Evolutionary conservation across 2,888 invertebrate species (phyloP), one percentile per base, ranked within the genome.

Genomic region (Fissipunctia ypsillon): DNA sequence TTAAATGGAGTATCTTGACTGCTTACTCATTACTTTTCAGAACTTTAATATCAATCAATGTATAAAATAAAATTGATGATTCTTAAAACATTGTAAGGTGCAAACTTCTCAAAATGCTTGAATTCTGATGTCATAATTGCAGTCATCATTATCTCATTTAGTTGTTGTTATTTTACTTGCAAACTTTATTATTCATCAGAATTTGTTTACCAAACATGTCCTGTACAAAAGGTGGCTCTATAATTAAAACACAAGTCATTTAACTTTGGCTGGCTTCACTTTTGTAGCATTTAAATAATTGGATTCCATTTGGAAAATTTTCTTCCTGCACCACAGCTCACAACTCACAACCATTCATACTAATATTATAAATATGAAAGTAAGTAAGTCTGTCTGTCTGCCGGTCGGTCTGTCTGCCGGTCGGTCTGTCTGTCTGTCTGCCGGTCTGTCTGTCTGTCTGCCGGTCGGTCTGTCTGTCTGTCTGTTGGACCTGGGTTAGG

Each of bases 81-180:
- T 35, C 19, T 35, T 25, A 16, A 69, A 38, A 48, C 25, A 57
- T 25, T 69, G 19, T 38, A n/a, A 45, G 4, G n/a, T 7, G 35
- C 12, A 43, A 31, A 50, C 35, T 5, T 12, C 14, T 52, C 1
- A 1, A 43, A 48, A 52, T 57, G 38, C 45, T 54, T 61, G 52
- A 48, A 45, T 48, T 73, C 45, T 82, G 66, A 80, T 82, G 45
- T 82, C 63, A 73, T 41, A 50, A 41, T 54, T 52, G 19, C 4
- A 43, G 56, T 73, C 43, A 78, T 73, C 19, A 67, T 65, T 78
- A 78, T 57, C 56, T 78, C 63, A 80, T 69, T 25, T 52, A 25
- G 4, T 59, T 78, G 50, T 78, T 73, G 41, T 52, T 66, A 31
- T 59, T 72, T 64, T 45, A 43, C 28, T 28, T 67, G 50, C 12